phyloP scores from a whole-genome alignment of 1,140 invertebrate species.

The Macrobrachium nipponense region DNA sequence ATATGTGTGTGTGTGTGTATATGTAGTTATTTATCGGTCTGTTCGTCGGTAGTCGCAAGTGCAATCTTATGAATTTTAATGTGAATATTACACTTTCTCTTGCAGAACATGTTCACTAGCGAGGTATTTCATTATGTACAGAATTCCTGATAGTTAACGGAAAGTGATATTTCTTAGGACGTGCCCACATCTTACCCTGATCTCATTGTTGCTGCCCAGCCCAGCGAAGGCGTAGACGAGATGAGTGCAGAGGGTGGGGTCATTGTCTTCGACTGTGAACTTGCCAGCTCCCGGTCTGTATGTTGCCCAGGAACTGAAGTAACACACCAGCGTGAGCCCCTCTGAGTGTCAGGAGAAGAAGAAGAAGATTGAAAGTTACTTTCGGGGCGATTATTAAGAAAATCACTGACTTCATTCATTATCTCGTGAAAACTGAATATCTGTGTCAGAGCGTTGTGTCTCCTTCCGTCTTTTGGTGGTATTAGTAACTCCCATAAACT shows the following conservation, averaged over 20 bases:
- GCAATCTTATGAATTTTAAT: too few species aligned
- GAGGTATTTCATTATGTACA: too few species aligned
- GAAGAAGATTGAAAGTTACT: too few species aligned
- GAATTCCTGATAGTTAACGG: neutral
- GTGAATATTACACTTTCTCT: neutral
- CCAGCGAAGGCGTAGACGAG: constrained; percentile 71
- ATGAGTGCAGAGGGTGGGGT: constrained; percentile 70
- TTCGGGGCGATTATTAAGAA: too few species aligned
- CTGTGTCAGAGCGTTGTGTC: too few species aligned
- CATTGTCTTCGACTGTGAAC: constrained; percentile 66
- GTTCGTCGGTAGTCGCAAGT: too few species aligned
- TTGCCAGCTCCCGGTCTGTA: constrained; percentile 69
- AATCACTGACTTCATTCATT: too few species aligned
- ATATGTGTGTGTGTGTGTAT: too few species aligned
- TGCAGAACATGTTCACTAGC: neutral
- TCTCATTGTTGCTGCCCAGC: constrained; percentile 73
- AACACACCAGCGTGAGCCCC: constrained; percentile 73
- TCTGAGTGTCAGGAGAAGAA: neutral
- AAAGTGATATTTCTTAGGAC: neutral
- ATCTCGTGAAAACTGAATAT: too few species aligned
- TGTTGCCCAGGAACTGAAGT: constrained; percentile 76
- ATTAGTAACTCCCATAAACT: too few species aligned
- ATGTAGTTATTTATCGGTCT: too few species aligned
- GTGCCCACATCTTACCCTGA: constrained; percentile 65
- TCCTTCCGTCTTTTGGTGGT: too few species aligned